A percentile compares a stretch with the other conserved stretches of the same genome.
phyloP scores from a whole-genome alignment of 1,140 invertebrate genomes.

The Drosophila virilis region DNA sequence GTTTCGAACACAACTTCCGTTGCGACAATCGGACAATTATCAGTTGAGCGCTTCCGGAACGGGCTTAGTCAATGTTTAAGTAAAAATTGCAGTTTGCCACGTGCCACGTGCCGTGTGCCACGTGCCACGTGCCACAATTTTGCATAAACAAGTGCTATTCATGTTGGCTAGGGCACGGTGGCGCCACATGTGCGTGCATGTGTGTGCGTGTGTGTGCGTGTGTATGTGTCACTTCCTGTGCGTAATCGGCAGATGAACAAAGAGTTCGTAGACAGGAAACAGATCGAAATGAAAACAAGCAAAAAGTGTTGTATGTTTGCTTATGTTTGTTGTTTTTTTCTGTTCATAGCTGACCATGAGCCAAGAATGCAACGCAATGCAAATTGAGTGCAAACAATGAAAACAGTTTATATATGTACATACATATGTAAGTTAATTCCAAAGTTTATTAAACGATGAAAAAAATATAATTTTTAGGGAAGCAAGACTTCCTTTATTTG shows the following conservation, averaged over 20 bases:
- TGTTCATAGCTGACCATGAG: constrained; percentile 46
- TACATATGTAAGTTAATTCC: no score
- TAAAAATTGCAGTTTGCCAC: constrained; percentile 27
- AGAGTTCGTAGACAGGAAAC: constrained; percentile 49
- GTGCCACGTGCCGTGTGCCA: constrained; percentile 30
- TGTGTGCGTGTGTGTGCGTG: neutral
- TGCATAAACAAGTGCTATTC: constrained; percentile 11
- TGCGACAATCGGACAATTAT: neutral
- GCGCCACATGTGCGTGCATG: constrained; percentile 1
- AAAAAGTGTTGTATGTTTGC: constrained; percentile 22
- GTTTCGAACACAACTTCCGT: constrained; percentile 14
- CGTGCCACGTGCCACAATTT: constrained; percentile 31
- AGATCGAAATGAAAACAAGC: constrained; percentile 6
- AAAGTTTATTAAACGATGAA: no score
- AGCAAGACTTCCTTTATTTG: no score
- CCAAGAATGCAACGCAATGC: constrained; percentile 49
- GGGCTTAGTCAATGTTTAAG: constrained; percentile 1
- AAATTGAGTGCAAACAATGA: constrained; percentile 42
- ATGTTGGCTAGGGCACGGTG: neutral
- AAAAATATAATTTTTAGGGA: no score
- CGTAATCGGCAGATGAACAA: constrained; percentile 53
- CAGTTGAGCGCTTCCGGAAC: constrained; percentile 15
- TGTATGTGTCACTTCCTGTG: constrained; percentile 50
- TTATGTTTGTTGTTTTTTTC: constrained; percentile 9
- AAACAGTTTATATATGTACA: neutral